A percentile compares a stretch with the other conserved stretches of the same genome.
Conservation (phyloP, 2,113 vertebrate genomes). For the Coracopsis vasa region DNA sequence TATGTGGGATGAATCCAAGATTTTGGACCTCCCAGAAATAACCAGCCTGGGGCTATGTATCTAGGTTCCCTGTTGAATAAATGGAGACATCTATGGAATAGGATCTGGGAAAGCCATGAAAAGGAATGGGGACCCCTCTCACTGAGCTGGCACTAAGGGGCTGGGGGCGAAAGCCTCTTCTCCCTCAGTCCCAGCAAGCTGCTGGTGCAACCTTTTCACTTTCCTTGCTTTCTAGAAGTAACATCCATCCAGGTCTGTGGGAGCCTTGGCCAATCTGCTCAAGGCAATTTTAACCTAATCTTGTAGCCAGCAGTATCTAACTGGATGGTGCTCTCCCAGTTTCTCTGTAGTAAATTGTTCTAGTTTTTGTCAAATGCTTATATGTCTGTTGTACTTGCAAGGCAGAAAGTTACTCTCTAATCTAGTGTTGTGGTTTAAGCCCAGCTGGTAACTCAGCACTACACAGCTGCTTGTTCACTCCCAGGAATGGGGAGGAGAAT, state of each 20-base stretch:
- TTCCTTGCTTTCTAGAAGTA: background rate
- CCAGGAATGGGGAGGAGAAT: background rate
- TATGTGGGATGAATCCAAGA: background rate
- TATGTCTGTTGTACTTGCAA: background rate
- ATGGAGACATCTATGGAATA: background rate
- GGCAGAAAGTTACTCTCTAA: background rate
- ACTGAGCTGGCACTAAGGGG: background rate
- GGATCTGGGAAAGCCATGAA: background rate
- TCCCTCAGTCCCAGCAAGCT: background rate
- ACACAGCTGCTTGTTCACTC: background rate
- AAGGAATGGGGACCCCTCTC: background rate
- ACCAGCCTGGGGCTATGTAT: background rate
- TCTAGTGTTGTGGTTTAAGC: background rate
- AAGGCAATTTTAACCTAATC: background rate
- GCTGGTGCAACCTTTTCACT: background rate
- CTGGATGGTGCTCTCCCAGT: background rate
- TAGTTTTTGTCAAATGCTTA: background rate
- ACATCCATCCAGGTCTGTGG: background rate
- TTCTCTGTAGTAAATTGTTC: background rate
- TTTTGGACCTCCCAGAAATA: background rate
- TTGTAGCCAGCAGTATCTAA: background rate
- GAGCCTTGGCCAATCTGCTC: background rate
- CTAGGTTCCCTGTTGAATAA: background rate
- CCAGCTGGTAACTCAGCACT: background rate
- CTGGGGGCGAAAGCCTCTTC: background rate